Percentiles rank a stretch among this genome's conserved stretches.
Evolutionary conservation across 2,113 vertebrate genomes (phyloP).

Genomic region (Nothoprocta perdicaria): DNA sequence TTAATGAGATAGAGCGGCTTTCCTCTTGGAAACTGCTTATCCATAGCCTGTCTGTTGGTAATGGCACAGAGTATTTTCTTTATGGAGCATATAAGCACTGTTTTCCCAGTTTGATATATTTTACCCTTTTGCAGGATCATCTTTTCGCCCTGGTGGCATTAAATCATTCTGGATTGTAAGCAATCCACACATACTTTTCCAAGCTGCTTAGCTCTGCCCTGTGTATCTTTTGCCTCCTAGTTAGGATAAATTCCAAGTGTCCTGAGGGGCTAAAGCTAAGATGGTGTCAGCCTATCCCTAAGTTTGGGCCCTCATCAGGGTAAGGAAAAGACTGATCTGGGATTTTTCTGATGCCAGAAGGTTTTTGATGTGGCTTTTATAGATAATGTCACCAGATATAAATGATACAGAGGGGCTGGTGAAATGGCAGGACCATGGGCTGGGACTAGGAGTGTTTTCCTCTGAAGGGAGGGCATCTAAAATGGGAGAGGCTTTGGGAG

Average conservation of each 20-base stretch:
- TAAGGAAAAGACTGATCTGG: background rate
- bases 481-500: background rate
- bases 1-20: constrained; percentile 52
- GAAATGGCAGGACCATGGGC: background rate
- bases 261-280: background rate
- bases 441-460: background rate
- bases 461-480: background rate
- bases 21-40: constrained; percentile 60
- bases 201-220: background rate
- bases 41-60: constrained; percentile 41
- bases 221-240: background rate
- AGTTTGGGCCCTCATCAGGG: background rate
- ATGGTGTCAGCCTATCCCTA: background rate
- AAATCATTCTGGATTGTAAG: constrained; percentile 1
- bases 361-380: background rate
- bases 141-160: background rate
- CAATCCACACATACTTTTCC: background rate
- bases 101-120: constrained; percentile 18
- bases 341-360: background rate
- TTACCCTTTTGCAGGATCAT: constrained; percentile 30
- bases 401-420: background rate
- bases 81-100: background rate
- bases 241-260: background rate
- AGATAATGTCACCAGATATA: background rate
- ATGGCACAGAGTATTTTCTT: constrained; percentile 17